Percentiles rank a stretch among this genome's conserved stretches.
Evolutionary conservation across 2,113 vertebrate genomes (phyloP).

Genomic region (Balaenoptera acutorostrata): DNA sequence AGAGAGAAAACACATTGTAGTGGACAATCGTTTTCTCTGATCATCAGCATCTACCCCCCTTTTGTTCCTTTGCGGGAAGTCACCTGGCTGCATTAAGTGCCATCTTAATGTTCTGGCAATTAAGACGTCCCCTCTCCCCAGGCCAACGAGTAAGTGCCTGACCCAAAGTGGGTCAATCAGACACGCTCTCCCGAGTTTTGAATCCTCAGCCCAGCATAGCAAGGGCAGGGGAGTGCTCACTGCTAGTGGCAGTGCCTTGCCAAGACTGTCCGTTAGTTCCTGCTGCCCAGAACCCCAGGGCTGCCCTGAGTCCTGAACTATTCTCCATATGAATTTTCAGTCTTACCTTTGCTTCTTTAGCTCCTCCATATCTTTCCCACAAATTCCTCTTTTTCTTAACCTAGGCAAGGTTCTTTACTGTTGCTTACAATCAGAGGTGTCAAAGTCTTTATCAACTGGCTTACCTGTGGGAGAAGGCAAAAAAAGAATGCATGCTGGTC

Average conservation of each 20-base stretch:
- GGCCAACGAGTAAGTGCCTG: not conserved
- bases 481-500: not conserved
- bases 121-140: not conserved
- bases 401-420: not conserved
- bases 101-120: not conserved
- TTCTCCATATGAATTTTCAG: not conserved
- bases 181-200: not conserved
- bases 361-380: not conserved
- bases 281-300: not conserved
- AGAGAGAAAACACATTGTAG: not conserved
- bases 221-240: not conserved
- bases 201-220: not conserved
- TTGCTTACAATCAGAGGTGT: not conserved
- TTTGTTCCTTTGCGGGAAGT: not conserved
- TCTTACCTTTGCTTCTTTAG: not conserved
- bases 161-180: not conserved
- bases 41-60: no score
- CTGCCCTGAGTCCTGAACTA: not conserved
- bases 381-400: not conserved
- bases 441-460: not conserved
- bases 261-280: not conserved
- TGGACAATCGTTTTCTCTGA: not conserved
- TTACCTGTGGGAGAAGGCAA: not conserved
- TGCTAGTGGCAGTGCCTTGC: not conserved
- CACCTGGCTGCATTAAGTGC: not conserved